Evolutionary conservation across 2,797 vertebrate species (phyloP).

Genomic region (Sarcoramphus papa): DNA sequence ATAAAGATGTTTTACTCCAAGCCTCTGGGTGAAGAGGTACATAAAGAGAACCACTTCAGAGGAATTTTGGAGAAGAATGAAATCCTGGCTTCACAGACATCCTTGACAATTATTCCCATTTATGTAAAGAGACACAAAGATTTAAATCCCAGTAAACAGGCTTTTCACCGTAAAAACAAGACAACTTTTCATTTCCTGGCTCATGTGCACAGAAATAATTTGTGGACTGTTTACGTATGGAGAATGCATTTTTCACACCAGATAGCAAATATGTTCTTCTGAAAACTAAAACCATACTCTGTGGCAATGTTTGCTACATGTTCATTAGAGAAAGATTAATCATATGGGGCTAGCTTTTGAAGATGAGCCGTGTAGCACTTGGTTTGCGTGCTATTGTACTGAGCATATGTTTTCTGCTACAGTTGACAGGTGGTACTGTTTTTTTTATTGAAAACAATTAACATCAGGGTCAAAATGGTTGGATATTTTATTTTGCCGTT

Average conservation of each 20-base stretch:
- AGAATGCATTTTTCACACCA: background rate
- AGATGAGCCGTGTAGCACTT: background rate
- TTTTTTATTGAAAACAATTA: slow-evolving; percentile 34
- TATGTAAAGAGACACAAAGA: background rate
- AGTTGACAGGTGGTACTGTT: background rate
- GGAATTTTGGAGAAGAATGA: background rate
- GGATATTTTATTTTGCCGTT: slow-evolving; percentile 1
- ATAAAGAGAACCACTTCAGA: background rate
- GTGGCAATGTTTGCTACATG: background rate
- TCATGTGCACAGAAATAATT: background rate
- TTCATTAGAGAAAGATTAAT: slow-evolving; percentile 11
- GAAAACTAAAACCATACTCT: background rate
- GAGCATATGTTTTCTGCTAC: slow-evolving; percentile 9
- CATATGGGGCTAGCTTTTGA: background rate
- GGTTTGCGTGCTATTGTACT: background rate
- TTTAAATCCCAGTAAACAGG: background rate
- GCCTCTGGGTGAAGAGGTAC: background rate
- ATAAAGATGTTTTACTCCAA: background rate
- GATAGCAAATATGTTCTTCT: background rate
- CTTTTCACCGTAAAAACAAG: background rate
- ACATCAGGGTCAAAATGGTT: background rate
- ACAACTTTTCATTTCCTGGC: background rate
- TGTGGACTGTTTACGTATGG: background rate
- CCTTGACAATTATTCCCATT: background rate
- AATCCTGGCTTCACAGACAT: background rate